Evolutionary conservation across 2,888 invertebrate genomes (phyloP), one percentile per base, ranked within the genome.

Genomic region (Coelinius sp.): DNA sequence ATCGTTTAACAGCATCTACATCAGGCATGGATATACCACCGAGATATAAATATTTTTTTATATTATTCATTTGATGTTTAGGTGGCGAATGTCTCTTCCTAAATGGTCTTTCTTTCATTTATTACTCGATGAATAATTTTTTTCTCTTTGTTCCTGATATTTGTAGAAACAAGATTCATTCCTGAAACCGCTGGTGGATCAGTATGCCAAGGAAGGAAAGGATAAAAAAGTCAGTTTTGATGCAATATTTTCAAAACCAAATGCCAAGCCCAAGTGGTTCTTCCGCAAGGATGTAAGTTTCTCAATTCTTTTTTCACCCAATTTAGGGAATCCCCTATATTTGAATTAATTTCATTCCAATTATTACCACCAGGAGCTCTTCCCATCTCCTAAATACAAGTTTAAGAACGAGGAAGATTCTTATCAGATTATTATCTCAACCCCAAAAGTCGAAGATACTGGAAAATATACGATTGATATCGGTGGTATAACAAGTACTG

Each of bases 401-500:
- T 96, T 99, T 89, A 94, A 94, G 82, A 94, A 93, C 84, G 97
- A 98, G 86, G 95, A 94, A 82, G 97, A 97, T 84, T 92, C 93
- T 0, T 98, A 99, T 88, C 95, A 94, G 83, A 90, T 99, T 77
- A 94, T 96, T 78, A 97, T 99, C 82, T 91, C 91, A 86, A 93
- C 92, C 82, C 98, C 99, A 0, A 97, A 96, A 89, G 95, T 96
- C 41, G 99, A 99, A 81, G 99, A 99, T 88, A 95, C 95, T 79
- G 99, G 98, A 81, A 97, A 97, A 90, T 98, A 98, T 86, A 96
- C 95, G 0, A 94, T 98, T 82, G 97, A 99, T 90, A 96, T 98
- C 81, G 94, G 95, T 82, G 97, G 97, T 68, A 92, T 95, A 63
- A 92, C 93, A 68, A 95, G 95, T 80, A 94, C 96, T 20, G 98